Base-by-base conservation (phyloP, 2,888 invertebrate species). In the Agrilus cyanescens region DNA sequence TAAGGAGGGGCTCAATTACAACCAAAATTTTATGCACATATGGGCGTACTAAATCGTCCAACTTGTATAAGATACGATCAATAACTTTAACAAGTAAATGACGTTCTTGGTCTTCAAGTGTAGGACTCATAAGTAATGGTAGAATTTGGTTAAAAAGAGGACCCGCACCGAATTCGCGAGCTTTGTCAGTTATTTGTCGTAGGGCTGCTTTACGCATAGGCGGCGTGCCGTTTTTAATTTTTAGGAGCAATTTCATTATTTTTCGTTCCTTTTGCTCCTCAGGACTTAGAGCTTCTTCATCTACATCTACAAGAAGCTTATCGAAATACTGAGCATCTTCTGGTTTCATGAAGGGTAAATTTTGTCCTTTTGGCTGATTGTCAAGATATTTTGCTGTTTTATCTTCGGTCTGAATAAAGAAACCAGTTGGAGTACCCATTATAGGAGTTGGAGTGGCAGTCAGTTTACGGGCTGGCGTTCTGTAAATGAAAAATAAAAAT, bases 251-350 rank as follows among this genome's bases (percentile, higher is more conserved):
- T 62, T 95, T 96, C 98, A 99, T 99, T 38, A 99, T 99, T 70
- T 97, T 97, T 35, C 98, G 74, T 66, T 99, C 98, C 63, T 96
- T 97, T 52, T 91, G 85, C 64, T 99, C 98, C 58, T 99, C 97
- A 0, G 96, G 93, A 40, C 88, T 85, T 32, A 97, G 73, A 0
- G 85, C 70, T 59, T 96, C 95, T 69, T 99, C 98, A 66, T 99
- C 98, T 20, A 99, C 96, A 62, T 98, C 98, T 41, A 94, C 82
- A 52, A 99, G 74, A 50, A 98, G 73, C 69, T 98, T 98, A 68
- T 99, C 98, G 69, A 98, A 98, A 70, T 99, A 98, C 70, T 99
- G 98, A 36, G 98, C 95, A 70, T 96, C 96, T 68, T 99, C 98
- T 0, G 98, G 98, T 67, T 99, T 98, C 83, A 98, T 88, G 64